Evolutionary conservation across 1,140 invertebrate species (phyloP).

Genomic region (Drosophila truncata): DNA sequence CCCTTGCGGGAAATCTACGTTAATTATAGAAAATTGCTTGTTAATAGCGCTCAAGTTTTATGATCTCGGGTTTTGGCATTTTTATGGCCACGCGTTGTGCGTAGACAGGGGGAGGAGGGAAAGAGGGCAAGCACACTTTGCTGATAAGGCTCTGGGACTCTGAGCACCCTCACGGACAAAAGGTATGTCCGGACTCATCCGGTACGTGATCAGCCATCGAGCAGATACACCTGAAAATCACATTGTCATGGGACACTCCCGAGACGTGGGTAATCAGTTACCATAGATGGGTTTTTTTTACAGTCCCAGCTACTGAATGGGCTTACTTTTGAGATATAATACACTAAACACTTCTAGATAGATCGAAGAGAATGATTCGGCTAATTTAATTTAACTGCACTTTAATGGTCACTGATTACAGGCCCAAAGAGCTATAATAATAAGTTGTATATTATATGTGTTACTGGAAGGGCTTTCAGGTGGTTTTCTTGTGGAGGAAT

Average conservation of each 20-base stretch:
- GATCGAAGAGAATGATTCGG: conserved; percentile 32
- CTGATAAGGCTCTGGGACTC: conserved; percentile 1
- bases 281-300: conserved; percentile 11
- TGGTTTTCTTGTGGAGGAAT: neutral
- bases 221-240: conserved; percentile 1
- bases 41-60: conserved; percentile 67
- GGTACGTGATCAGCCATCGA: neutral
- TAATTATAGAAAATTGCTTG: conserved; percentile 77
- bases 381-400: conserved; percentile 33
- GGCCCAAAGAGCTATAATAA: no score
- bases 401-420: conserved; percentile 10
- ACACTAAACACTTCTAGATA: neutral
- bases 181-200: conserved; percentile 28
- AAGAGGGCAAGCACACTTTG: no score
- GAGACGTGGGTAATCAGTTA: conserved; percentile 1
- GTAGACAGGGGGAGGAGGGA: neutral
- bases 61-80: conserved; percentile 33
- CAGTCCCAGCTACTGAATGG: conserved; percentile 10
- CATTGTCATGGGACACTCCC: conserved; percentile 35
- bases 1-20: conserved; percentile 62
- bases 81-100: conserved; percentile 44
- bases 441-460: neutral
- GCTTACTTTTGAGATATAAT: conserved; percentile 5
- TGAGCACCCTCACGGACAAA: neutral
- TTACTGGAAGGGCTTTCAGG: neutral